Conservation (phyloP, 2,888 invertebrate genomes). For the Torymus aiolomorphi region DNA sequence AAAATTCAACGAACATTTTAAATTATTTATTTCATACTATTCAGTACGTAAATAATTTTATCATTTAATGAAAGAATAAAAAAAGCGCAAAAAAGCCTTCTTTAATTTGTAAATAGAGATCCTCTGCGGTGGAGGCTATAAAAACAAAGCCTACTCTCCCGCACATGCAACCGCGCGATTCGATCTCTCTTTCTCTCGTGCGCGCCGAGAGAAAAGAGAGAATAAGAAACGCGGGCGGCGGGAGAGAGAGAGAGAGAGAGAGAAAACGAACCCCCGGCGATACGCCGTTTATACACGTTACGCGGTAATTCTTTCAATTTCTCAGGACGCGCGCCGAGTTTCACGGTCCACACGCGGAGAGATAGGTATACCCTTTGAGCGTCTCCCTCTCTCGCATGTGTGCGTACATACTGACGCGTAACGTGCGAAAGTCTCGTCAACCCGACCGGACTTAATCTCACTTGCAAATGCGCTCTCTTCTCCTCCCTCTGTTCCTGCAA, state of each 20-base stretch:
- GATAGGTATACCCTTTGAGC: constrained; percentile 8
- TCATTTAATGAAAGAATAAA: too few species aligned
- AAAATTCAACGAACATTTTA: too few species aligned
- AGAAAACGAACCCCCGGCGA: constrained; percentile 36
- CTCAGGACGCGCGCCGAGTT: constrained; percentile 45
- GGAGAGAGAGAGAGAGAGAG: neutral
- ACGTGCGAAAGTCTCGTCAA: constrained; percentile 68
- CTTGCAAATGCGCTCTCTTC: constrained; percentile 67
- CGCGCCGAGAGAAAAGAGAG: constrained; percentile 1
- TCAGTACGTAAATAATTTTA: too few species aligned
- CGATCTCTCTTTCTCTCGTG: constrained; percentile 12
- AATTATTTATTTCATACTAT: too few species aligned
- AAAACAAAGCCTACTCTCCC: neutral
- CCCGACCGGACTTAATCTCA: constrained; percentile 66
- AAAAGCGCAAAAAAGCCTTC: neutral
- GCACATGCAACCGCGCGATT: constrained; percentile 3
- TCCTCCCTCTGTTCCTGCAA: constrained; percentile 6
- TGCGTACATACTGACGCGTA: constrained; percentile 19
- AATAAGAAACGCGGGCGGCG: constrained; percentile 22
- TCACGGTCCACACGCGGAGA: constrained; percentile 50
- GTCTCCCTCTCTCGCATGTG: neutral
- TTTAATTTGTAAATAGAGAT: constrained; percentile 10
- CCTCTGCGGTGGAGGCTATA: neutral
- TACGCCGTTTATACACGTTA: constrained; percentile 48
- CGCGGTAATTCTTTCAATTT: constrained; percentile 54